Base-by-base conservation (phyloP, 1,140 invertebrate genomes). In the Halictus rubicundus region DNA sequence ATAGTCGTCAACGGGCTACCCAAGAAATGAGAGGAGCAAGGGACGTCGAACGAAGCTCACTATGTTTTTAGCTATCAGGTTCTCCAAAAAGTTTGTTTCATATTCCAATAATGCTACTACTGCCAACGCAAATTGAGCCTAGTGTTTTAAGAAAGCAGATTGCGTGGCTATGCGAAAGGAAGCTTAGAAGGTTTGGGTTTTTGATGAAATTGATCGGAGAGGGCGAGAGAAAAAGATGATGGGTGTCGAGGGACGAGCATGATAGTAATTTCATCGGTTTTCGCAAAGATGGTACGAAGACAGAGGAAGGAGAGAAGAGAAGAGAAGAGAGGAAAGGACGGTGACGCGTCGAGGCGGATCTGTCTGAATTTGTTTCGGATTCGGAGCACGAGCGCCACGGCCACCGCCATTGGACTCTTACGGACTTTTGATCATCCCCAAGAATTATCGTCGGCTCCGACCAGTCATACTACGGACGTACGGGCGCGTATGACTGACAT, bases 381-480 rank as follows among this genome's bases (percentile, higher is more conserved):
- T 88, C 87, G 54, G 64, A 42, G 32, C 87, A 88, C 86, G 87
- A 65, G 57, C 52, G 64, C n/a, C 46, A 27, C 80, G 68, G 82
- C 76, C 82, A 86, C 78, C 84, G 80, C 78, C 77, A 81, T 65
- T 80, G 70, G 79, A 88, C 88, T 88, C 79, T 78, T 84, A 81
- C 81, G 78, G 89, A 89, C 88, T 91, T 85, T 87, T 89, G 88
- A 89, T 90, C 79, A 80, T 84, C 78, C 75, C 78, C 39, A 84
- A 90, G 87, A 90, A 83, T 89, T 90, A 90, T 89, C 63, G 86
- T 86, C 71, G 80, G 77, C 81, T 88, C 75, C 87, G 85, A 86
- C 87, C 84, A 85, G 77, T 81, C 78, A 72, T 78, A 78, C 46
- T 46, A 57, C 64, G 52, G 25, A 70, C 37, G 68, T 27, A 65